Conservation (phyloP, 2,113 vertebrate genomes). For the Clupea harengus region DNA sequence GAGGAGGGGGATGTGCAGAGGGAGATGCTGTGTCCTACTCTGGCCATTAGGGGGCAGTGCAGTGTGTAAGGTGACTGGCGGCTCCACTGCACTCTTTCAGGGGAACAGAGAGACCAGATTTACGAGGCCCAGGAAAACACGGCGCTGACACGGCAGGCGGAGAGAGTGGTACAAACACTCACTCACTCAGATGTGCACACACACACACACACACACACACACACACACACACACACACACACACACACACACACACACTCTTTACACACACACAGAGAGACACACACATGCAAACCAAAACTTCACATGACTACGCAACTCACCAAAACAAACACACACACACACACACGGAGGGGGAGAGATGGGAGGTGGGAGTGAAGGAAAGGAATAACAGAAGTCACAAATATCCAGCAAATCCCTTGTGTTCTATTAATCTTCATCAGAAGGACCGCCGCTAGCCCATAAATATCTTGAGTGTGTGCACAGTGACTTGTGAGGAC, state of each 20-base stretch:
- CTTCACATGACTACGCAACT: not conserved
- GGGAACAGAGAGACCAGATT: conserved; percentile 46
- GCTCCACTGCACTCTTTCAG: conserved; percentile 28
- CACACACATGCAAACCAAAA: not conserved
- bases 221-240: not conserved
- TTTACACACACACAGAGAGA: conserved; percentile 10
- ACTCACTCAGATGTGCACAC: not conserved
- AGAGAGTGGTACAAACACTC: conserved; percentile 31
- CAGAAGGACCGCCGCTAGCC: not conserved
- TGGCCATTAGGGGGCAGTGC: conserved; percentile 51
- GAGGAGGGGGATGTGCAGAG: conserved; percentile 33
- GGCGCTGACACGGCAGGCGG: conserved; percentile 39
- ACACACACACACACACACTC: not conserved
- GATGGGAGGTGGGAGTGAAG: not conserved
- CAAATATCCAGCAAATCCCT: not conserved
- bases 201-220: not conserved
- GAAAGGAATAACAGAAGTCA: not conserved
- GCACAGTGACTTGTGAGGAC: not conserved
- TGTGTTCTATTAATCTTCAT: not conserved
- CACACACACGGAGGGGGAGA: not conserved
- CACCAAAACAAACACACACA: not conserved
- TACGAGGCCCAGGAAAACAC: conserved; percentile 45
- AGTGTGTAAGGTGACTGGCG: conserved; percentile 46
- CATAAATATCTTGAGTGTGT: not conserved
- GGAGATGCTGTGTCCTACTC: conserved; percentile 24